Percentiles rank a stretch among this genome's conserved stretches.
Evolutionary conservation across 2,113 vertebrate genomes (phyloP).

Genomic region (Deroptyus accipitrinus): DNA sequence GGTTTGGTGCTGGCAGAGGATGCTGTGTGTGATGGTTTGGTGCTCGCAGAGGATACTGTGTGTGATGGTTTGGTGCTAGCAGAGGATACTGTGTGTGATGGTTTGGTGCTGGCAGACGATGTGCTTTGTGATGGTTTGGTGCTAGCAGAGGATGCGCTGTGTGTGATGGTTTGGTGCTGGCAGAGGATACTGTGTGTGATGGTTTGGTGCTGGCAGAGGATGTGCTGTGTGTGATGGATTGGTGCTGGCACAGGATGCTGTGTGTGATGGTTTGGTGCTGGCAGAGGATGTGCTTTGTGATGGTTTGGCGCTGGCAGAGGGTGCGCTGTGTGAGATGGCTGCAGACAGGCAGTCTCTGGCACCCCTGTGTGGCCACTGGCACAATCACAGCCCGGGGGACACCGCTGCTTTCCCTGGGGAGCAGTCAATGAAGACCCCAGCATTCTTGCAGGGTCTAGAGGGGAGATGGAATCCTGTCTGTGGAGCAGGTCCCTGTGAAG

Average conservation of each 20-base stretch:
- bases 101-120: background rate
- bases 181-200: background rate
- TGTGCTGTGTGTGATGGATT: no score
- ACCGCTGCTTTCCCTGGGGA: fast-evolving
- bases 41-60: background rate
- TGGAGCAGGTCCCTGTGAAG: fast-evolving
- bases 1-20: no score
- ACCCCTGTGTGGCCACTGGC: slow-evolving; percentile 36
- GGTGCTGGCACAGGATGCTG: no score
- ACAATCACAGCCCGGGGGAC: background rate
- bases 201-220: no score
- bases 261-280: fast-evolving
- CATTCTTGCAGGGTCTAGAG: background rate
- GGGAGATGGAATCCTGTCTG: background rate
- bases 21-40: fast-evolving
- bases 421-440: background rate
- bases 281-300: fast-evolving
- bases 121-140: fast-evolving
- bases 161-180: fast-evolving
- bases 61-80: fast-evolving
- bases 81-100: fast-evolving
- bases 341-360: slow-evolving; percentile 19
- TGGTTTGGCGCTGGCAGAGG: background rate
- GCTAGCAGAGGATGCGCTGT: background rate
- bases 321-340: background rate